Conservation (phyloP, 2,888 invertebrate species). For the Chymomyza fuscimana region DNA sequence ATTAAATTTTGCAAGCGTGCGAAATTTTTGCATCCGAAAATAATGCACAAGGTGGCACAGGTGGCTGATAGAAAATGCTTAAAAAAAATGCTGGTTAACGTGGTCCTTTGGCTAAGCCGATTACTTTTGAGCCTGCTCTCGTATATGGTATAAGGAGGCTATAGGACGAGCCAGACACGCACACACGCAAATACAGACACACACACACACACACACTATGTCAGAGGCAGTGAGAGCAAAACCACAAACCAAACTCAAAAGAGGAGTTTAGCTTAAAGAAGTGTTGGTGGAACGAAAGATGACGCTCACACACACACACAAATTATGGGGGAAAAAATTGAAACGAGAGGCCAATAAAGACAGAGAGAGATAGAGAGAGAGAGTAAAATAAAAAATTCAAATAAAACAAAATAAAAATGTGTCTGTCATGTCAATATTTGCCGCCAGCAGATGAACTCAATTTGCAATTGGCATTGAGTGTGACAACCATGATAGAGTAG, state of each 20-base stretch:
- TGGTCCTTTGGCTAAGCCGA: background rate
- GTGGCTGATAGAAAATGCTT: too few relatives aligned
- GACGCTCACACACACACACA: constrained; percentile 26
- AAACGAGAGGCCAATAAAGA: constrained; percentile 11
- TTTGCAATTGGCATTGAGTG: constrained; percentile 71
- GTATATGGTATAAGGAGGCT: background rate
- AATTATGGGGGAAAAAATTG: background rate
- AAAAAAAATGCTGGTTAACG: background rate
- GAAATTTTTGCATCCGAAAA: too few relatives aligned
- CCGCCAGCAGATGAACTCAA: constrained; percentile 74
- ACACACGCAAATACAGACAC: constrained; percentile 7
- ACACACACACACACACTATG: constrained; percentile 4
- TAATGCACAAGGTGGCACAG: too few relatives aligned
- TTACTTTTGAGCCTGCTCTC: too few relatives aligned
- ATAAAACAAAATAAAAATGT: constrained; percentile 71
- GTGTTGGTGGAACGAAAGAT: constrained; percentile 27
- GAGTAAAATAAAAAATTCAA: constrained; percentile 67
- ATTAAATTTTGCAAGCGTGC: too few relatives aligned
- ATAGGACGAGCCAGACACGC: constrained; percentile 15
- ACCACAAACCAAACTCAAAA: constrained; percentile 45
- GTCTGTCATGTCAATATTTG: constrained; percentile 77
- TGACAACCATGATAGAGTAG: constrained; percentile 33
- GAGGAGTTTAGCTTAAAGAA: constrained; percentile 31
- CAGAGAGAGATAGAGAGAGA: too few relatives aligned
- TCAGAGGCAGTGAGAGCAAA: constrained; percentile 33